phyloP scores from a whole-genome alignment of 2,888 invertebrate genomes.

The Sphaerophoria rueppellii region DNA sequence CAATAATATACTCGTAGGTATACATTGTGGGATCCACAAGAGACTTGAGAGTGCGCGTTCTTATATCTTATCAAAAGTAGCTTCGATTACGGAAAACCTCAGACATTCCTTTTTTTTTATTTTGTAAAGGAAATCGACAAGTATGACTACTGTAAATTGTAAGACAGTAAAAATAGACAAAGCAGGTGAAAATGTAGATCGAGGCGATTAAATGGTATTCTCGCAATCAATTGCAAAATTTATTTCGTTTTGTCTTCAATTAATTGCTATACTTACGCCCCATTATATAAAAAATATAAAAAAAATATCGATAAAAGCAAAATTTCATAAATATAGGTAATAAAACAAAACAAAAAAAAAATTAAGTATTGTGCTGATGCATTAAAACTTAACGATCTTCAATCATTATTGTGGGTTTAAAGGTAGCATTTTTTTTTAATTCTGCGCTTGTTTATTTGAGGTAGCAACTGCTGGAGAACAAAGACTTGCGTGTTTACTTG shows the following conservation, averaged over 20 bases:
- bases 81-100: constrained; percentile 19
- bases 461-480: constrained; percentile 49
- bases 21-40: constrained; percentile 14
- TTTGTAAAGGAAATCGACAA: constrained; percentile 10
- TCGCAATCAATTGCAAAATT: constrained; percentile 11
- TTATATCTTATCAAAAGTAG: constrained; percentile 54
- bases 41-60: neutral
- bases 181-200: constrained; percentile 29
- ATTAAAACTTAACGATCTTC: constrained; percentile 29
- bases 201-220: neutral
- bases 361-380: constrained; percentile 23
- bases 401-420: constrained; percentile 10
- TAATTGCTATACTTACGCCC: neutral
- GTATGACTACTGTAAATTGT: neutral
- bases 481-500: constrained; percentile 21
- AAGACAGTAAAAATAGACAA: constrained; percentile 3
- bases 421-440: constrained; percentile 19
- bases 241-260: neutral
- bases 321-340: neutral
- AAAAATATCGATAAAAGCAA: neutral
- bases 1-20: neutral
- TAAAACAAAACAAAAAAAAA: constrained; percentile 1
- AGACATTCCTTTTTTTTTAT: constrained; percentile 18
- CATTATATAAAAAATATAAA: neutral
- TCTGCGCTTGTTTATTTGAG: constrained; percentile 27